These are phyloP conservation scores for Dendrolimus pini DNA, from an alignment of 2,888 invertebrate species.

Conservation along the genomic window DNA sequence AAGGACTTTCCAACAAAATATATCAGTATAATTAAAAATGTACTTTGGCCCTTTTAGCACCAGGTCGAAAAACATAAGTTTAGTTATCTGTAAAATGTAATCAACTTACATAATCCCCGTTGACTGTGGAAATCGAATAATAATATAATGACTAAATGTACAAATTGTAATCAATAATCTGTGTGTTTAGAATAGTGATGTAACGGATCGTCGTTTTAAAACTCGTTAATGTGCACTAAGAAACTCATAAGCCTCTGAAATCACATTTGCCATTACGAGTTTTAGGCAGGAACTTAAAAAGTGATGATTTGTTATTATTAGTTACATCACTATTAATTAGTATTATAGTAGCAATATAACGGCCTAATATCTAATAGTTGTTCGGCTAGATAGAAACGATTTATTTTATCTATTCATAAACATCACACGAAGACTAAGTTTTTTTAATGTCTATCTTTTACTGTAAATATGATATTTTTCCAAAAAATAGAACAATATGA, in stretches of 20 bases:
- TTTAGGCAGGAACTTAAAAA: no score
- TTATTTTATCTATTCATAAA: background rate
- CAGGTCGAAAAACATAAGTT: no score
- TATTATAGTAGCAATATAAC: background rate
- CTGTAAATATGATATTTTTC: conserved; percentile 29
- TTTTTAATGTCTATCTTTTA: conserved; percentile 8
- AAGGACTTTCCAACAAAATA: no score
- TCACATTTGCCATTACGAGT: no score
- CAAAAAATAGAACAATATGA: conserved; percentile 18
- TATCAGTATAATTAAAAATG: no score
- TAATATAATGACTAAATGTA: background rate
- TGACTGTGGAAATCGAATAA: background rate
- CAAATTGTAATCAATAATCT: background rate
- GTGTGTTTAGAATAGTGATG: background rate
- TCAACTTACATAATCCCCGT: background rate
- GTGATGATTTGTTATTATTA: background rate
- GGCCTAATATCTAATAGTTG: background rate
- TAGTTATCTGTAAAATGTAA: no score
- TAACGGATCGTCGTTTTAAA: background rate
- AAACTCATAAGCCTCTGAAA: no score
- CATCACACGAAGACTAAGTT: conserved; percentile 9
- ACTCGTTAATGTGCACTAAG: no score
- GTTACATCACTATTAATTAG: background rate
- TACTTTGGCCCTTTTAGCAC: no score
- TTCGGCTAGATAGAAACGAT: conserved; percentile 1